Evolutionary conservation across 2,113 vertebrate genomes (phyloP), one percentile per base, ranked within the genome.

Genomic region (Clarias gariepinus): DNA sequence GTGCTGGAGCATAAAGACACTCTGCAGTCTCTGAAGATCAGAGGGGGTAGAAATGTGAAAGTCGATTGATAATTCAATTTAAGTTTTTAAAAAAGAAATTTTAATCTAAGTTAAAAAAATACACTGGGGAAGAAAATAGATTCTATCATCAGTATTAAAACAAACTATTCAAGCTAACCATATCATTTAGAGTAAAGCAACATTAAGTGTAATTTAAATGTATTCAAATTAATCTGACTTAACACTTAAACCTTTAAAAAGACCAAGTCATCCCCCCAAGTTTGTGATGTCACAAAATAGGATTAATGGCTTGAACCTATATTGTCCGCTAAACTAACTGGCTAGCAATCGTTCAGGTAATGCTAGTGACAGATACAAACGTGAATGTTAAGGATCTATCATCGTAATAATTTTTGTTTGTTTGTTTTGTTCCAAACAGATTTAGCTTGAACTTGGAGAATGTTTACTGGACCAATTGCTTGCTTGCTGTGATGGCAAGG

Each of bases 11-110:
- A 36, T 57, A n/a, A 76, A 81, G 60, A 86, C 73, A 36, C 52
- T 30, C 85, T 81, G 69, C n/a, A 28, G 82, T 76, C 81, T 74
- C 78, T 52, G 71, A 81, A 87, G 82, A 77, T 89, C 58, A 81
- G 82, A 61, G 3, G 9, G 9, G 69, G 33, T 79, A 76, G 58
- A 74, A 85, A 71, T 68, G 4, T 80, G 61, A 19, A 63, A 47
- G 33, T 36, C 4, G 28, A 28, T 18, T 16, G 15, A 13, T 55
- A 55, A 52, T 66, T 82, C 18, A 52, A 28, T 66, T 64, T 64
- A 82, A 61, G 60, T 82, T n/a, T n/a, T n/a, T n/a, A 25, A 2
- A 13, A 21, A 71, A 74, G 52, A 36, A 23, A 21, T n/a, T n/a
- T n/a, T n/a, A 28, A 57, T 18, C 25, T 2, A 77, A 53, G 0